These are phyloP conservation scores for Acanthopagrus latus DNA, from an alignment of 2,797 vertebrate genomes.

Conservation along the genomic window DNA sequence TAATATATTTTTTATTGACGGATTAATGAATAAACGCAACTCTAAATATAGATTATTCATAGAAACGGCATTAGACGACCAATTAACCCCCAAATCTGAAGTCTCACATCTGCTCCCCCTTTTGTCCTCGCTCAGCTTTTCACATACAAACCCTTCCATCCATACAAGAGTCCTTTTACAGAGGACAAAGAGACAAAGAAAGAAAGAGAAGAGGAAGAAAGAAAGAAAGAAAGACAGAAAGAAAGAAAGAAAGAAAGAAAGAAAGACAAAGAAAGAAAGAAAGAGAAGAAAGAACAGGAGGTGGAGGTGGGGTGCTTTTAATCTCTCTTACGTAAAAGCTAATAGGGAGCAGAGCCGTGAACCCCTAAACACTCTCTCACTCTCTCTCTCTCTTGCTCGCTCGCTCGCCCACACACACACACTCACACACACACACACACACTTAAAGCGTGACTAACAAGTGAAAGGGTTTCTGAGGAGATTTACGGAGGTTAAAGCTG, in stretches of 20 bases:
- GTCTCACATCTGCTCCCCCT: conserved; percentile 7
- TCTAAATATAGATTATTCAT: not conserved
- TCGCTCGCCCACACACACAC: conserved; percentile 8
- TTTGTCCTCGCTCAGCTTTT: conserved; percentile 19
- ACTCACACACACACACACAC: conserved; percentile 23
- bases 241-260: conserved; percentile 1
- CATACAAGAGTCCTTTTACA: conserved; percentile 48
- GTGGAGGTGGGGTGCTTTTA: conserved; percentile 7
- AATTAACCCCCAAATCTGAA: not conserved
- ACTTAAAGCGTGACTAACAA: conserved; percentile 34
- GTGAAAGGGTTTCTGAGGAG: conserved; percentile 55
- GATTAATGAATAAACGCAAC: not conserved
- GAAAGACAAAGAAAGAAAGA: not conserved
- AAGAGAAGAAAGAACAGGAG: not conserved
- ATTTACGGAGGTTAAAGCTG: conserved; percentile 44
- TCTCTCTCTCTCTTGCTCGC: no score
- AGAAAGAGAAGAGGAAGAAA: conserved; percentile 7
- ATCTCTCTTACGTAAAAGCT: conserved; percentile 46
- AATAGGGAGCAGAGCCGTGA: not conserved
- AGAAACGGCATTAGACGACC: not conserved
- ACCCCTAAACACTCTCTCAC: not conserved
- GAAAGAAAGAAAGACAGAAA: conserved; percentile 11
- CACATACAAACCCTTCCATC: conserved; percentile 19
- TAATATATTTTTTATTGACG: not conserved
- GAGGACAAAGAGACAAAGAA: conserved; percentile 7